Base-by-base conservation (phyloP, 23 tunicate genomes). In the Trididemnum miniatum region DNA sequence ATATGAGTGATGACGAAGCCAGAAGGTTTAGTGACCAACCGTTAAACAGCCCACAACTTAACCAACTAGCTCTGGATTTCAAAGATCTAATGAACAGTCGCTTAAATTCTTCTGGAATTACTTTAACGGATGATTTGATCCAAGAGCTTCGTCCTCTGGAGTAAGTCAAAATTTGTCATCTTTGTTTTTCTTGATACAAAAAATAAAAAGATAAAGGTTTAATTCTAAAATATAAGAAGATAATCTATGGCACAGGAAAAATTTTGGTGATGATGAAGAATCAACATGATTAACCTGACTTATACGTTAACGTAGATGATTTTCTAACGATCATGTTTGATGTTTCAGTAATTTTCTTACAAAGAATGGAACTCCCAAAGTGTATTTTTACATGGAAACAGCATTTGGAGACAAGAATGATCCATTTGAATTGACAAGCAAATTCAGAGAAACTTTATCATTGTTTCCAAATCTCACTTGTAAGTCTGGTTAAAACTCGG, bases 381-480 rank as follows among this genome's bases (percentile, higher is more conserved):
- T 91, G 12, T 69, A 74, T 57, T 76, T 88, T 32, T 34, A 57
- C 30, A 27, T 91, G 32, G 49, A 37, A 27, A 79, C 88, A 22
- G 79, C 84, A 28, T 39, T 35, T 23, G 87, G 87, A 35, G 90
- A 91, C 76, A 34, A 59, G 39, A 54, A 50, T 65, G 97, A 86
- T 59, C 97, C 97, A n/a, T 91, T 91, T 50, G 66, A 54, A 26
- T 77, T 86, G 83, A 91, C 97, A 26, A 36, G 12, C 1, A 27
- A 44, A 44, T 44, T 44, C 54, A 9, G 54, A 44, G 15, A 44
- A 7, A 15, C 15, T 9, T 44, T 44, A 15, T 44, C 54, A n/a
- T n/a, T n/a, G n/a, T n/a, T n/a, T 7, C 54, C 9, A 44, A 44
- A 44, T 44, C 54, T 15, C 15, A 44, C 54, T 23, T 37, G 80